Evolutionary conservation across 1,140 invertebrate species (phyloP), one percentile per base, ranked within the genome.

Genomic region (Listronotus oregonensis): DNA sequence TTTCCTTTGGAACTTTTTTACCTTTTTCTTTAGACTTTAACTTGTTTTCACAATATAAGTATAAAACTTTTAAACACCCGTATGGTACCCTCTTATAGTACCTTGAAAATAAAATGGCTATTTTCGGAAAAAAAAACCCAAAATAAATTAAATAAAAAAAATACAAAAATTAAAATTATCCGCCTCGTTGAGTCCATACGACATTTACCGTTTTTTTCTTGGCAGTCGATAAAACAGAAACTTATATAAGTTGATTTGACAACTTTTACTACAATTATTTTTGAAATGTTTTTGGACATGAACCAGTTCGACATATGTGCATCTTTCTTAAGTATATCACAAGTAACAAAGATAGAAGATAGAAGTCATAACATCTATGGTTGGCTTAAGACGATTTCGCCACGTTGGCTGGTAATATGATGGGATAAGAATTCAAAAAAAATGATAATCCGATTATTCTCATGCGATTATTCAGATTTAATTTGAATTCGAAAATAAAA

Each of bases 1-100:
- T 72, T 66, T 69, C 52, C 57, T 65, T 64, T 65, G 32, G 50
- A 46, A 34, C 32, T 49, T 63, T 63, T 55, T 62, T 57, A 15
- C 32, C 39, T 62, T 52, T 63, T 63, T 55, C 10, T 17, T 44
- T 8, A 18, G 55, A 44, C 10, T 44, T 8, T 44, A 31, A 44
- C 12, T 40, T n/a, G 32, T 12, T 55, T 57, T 14, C 42, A n/a
- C 17, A 15, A 43, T 57, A 57, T 9, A 27, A 54, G n/a, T 11
- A 12, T 58, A 11, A 44, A 21, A 10, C 9, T 44, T 46, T 15
- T 18, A 14, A 46, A 32, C n/a, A 11, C 32, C 32, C 27, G 17
- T 12, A 12, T n/a, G n/a, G 21, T 32, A 51, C 27, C 12, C 3
- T 3, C 5, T 12, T 51, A 18, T 57, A 57, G 18, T 31, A 11